Conservation (phyloP, 2,888 invertebrate species). For the Xanthia icteritia region DNA sequence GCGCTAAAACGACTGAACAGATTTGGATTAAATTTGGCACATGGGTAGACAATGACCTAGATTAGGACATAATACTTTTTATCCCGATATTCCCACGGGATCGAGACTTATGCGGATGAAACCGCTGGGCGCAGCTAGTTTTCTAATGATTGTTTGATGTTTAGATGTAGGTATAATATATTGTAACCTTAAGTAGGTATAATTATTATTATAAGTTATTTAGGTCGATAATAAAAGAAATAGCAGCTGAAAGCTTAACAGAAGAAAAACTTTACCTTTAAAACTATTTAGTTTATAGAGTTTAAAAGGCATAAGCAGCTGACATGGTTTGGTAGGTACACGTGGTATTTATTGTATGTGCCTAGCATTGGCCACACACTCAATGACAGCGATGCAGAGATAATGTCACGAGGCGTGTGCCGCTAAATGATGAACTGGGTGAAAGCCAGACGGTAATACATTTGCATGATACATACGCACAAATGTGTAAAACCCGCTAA, state of each 20-base stretch:
- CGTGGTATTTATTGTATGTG: not conserved
- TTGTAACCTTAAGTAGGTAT: not conserved
- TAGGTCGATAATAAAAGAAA: not conserved
- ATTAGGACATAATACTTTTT: no score
- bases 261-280: no score
- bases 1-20: no score
- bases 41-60: no score
- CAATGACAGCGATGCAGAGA: constrained; percentile 27
- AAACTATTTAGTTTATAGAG: no score
- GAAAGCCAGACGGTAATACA: constrained; percentile 39
- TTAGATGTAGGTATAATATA: no score
- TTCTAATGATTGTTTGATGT: no score
- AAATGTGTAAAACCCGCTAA: constrained; percentile 10
- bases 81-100: no score
- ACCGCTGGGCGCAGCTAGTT: no score
- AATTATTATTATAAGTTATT: not conserved
- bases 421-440: constrained; percentile 49
- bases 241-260: not conserved
- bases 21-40: no score
- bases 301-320: not conserved
- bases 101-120: no score
- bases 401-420: constrained; percentile 26
- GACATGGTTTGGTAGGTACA: not conserved
- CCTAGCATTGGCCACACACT: not conserved
- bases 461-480: constrained; percentile 18